Base-by-base conservation (phyloP, 2,888 invertebrate genomes). In the Amphimallon solstitiale region DNA sequence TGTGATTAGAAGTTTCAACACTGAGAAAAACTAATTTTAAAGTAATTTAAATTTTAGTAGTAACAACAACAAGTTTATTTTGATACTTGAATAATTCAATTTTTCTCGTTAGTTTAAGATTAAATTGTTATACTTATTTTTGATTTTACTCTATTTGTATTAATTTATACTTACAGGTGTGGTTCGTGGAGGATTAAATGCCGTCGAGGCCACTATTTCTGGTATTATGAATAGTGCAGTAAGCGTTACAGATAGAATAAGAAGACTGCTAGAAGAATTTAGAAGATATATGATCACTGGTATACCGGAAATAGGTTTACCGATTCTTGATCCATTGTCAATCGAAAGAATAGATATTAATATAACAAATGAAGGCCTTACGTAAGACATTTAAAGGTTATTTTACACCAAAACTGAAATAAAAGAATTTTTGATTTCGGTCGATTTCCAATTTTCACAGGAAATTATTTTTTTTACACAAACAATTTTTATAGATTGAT, bases 231-330 rank as follows among this genome's bases (percentile, higher is more conserved):
- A 76, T 65, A 76, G 79, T 14, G 81, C 80, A 48, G 78, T 77
- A 4, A 73, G 76, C 48, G 80, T 80, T 12, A 78, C 81, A 65
- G 82, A 82, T 51, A 72, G 80, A 63, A 71, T 81, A 6, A 75
- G 78, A 34, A 77, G 78, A 6, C 66, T 82, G 12, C 71, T 82
- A 23, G 81, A 82, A 70, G 79, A 82, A 68, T 79, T 82, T 63
- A 72, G 82, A 66, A 76, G 75, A 51, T 76, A 77, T 21, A 78
- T 83, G 71, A 74, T 80, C 23, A 76, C 76, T 34, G 82, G 81
- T 15, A 81, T 83, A 48, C 81, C 81, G 5, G 81, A 82, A 75
- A 70, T 83, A 14, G 81, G 80, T 43, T 79, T 83, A 38, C 83
- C 83, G 1, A 77, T 81, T 45, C 72, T 83, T 65, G 83, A 83